A percentile compares a stretch with the other conserved stretches of the same genome.
Conservation (phyloP, 1,140 invertebrate species). For the Monochamus saltuarius region DNA sequence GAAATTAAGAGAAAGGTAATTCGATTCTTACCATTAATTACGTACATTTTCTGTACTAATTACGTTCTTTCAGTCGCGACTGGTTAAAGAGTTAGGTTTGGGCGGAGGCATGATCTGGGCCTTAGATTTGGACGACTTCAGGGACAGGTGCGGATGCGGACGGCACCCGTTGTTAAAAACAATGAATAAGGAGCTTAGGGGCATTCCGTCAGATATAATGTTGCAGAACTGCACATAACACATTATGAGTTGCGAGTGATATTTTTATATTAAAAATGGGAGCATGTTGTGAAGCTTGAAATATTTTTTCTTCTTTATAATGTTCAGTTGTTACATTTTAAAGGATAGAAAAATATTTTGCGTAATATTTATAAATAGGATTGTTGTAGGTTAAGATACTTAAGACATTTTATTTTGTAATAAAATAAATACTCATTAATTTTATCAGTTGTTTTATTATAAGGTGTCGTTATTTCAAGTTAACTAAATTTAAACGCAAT, state of each 20-base stretch:
- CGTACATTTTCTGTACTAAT: constrained; percentile 9
- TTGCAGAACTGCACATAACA: constrained; percentile 44
- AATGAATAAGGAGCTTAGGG: constrained; percentile 58
- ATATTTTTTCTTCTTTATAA: constrained; percentile 30
- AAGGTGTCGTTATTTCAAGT: too few relatives aligned
- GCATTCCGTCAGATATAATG: constrained; percentile 38
- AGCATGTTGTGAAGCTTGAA: neutral
- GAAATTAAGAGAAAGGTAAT: constrained; percentile 60
- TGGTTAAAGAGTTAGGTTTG: constrained; percentile 60
- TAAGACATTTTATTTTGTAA: neutral
- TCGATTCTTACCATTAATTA: constrained; percentile 10
- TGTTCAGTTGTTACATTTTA: constrained; percentile 9
- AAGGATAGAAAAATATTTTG: constrained; percentile 28
- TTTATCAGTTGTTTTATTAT: constrained; percentile 5
- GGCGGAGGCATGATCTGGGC: constrained; percentile 83
- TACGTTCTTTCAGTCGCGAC: constrained; percentile 51
- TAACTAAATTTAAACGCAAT: too few relatives aligned
- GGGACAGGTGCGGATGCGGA: constrained; percentile 63
- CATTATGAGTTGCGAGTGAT: neutral
- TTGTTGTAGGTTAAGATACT: constrained; percentile 13
- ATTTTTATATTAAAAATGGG: constrained; percentile 7
- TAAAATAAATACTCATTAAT: constrained; percentile 8
- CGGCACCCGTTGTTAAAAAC: constrained; percentile 60
- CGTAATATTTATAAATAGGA: constrained; percentile 13
- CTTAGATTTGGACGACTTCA: constrained; percentile 74